These are phyloP conservation scores for Drosophila ohnishii DNA, from an alignment of 1,140 invertebrate genomes.

Conservation along the genomic window DNA sequence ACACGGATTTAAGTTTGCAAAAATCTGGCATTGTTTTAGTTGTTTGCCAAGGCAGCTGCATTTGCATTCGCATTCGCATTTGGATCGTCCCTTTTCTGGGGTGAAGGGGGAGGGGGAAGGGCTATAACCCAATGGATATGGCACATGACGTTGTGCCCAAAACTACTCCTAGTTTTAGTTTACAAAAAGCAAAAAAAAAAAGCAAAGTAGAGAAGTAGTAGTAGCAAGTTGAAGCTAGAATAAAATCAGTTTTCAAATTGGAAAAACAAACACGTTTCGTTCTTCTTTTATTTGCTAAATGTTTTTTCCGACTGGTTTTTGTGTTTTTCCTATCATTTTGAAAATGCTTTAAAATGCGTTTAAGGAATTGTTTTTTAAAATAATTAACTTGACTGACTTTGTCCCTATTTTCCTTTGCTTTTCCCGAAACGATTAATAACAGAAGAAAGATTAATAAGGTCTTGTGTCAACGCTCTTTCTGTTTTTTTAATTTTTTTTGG, in stretches of 20 bases:
- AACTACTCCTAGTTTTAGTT: slow-evolving; percentile 6
- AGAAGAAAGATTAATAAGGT: slow-evolving; percentile 22
- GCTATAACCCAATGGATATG: slow-evolving; percentile 27
- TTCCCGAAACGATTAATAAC: slow-evolving; percentile 25
- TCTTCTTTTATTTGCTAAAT: background rate
- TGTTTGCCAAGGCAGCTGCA: slow-evolving; percentile 43
- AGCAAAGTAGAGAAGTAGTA: background rate
- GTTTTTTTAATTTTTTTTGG: background rate
- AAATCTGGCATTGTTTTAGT: slow-evolving; percentile 55
- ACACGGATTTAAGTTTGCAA: slow-evolving; percentile 65
- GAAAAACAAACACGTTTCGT: slow-evolving; percentile 5
- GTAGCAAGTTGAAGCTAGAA: background rate
- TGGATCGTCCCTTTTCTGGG: slow-evolving; percentile 8
- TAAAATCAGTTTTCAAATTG: slow-evolving; percentile 16
- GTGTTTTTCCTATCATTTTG: background rate
- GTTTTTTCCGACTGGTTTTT: background rate
- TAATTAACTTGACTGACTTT: slow-evolving; percentile 1
- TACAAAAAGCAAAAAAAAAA: background rate
- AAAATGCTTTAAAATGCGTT: no score
- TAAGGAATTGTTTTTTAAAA: background rate
- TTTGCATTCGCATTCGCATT: slow-evolving; percentile 38
- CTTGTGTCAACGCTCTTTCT: slow-evolving; percentile 8
- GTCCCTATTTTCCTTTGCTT: background rate
- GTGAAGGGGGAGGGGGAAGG: background rate
- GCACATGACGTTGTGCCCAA: slow-evolving; percentile 22